Percentiles rank a stretch among this genome's conserved stretches.
Evolutionary conservation across 2,113 vertebrate genomes (phyloP).

Genomic region (Entomyzon cyanotis): DNA sequence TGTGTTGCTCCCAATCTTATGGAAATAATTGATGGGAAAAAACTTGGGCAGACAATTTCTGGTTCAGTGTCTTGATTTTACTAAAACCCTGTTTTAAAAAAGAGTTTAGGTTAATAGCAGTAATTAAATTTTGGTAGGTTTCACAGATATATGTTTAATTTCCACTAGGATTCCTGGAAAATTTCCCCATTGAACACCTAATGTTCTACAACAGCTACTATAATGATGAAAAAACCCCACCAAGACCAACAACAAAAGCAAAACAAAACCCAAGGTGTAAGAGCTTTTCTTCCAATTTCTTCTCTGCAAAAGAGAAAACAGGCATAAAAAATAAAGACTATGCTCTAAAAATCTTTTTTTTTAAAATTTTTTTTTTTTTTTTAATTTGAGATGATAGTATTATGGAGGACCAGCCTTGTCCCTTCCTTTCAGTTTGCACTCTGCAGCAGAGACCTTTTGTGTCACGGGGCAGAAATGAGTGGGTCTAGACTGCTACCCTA

Average conservation of each 20-base stretch:
- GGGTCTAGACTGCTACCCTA: neutral
- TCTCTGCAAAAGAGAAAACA: neutral
- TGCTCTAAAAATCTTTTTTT: neutral
- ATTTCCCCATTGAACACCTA: fast-evolving
- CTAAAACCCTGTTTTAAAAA: neutral
- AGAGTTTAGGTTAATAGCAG: neutral
- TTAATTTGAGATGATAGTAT: neutral
- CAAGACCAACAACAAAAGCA: neutral
- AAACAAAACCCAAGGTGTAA: neutral
- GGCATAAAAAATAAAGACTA: neutral
- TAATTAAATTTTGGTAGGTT: neutral
- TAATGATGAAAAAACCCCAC: neutral
- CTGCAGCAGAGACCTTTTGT: neutral
- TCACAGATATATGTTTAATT: neutral
- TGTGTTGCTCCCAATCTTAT: neutral
- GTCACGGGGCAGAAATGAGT: neutral
- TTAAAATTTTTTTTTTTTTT: fast-evolving
- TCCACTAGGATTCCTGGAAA: neutral
- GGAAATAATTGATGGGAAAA: neutral
- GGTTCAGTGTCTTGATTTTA: neutral
- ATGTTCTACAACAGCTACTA: neutral
- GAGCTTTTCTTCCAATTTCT: neutral
- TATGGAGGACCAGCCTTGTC: neutral
- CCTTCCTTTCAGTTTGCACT: neutral
- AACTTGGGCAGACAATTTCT: neutral